Base-by-base conservation (phyloP, 2,888 invertebrate genomes). In the Brachyptera risi region DNA sequence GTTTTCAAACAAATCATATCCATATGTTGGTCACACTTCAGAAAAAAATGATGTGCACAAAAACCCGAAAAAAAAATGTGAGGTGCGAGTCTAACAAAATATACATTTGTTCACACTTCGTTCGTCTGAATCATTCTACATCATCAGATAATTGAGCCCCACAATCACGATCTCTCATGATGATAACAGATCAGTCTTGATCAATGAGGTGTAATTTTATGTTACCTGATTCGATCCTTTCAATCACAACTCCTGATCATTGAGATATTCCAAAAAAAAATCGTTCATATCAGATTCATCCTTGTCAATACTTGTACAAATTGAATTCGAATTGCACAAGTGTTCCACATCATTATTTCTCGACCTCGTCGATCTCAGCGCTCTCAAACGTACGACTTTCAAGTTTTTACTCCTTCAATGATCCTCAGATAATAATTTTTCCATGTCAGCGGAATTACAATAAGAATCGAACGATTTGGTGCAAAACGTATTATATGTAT, bases 391-490 rank as follows among this genome's bases (percentile, higher is more conserved):
- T 31, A 5, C 5, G 7, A 31, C 31, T 7, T 31, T 31, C 31
- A 5, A 31, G 7, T 5, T 31, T 31, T 7, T 31, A 7, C 31
- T 31, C 31, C 31, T 5, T 31, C 5, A 31, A 11, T 5, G 31
- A n/a, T n/a, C n/a, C n/a, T n/a, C n/a, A n/a, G 21, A 21, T 47
- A 47, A 47, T 47, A 47, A 47, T 54, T 51, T n/a, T 54, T 11
- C 17, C 13, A 54, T 37, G 35, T 37, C 54, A 54, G 54, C 54
- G 24, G 54, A 21, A 54, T 54, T 21, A 54, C 38, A 51, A 54
- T 54, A 37, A 54, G 54, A 19, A 54, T 4, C 47, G 21, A 47
- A 42, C 42, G 42, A 51, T n/a, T n/a, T n/a, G 44, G 17, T 19
- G 44, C 19, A 19, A 44, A 37, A 54, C 19, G 54, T 35, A 24